Percentiles rank a stretch among this genome's conserved stretches.
Evolutionary conservation across 2,113 vertebrate genomes (phyloP).

Genomic region (Aphelocoma coerulescens): DNA sequence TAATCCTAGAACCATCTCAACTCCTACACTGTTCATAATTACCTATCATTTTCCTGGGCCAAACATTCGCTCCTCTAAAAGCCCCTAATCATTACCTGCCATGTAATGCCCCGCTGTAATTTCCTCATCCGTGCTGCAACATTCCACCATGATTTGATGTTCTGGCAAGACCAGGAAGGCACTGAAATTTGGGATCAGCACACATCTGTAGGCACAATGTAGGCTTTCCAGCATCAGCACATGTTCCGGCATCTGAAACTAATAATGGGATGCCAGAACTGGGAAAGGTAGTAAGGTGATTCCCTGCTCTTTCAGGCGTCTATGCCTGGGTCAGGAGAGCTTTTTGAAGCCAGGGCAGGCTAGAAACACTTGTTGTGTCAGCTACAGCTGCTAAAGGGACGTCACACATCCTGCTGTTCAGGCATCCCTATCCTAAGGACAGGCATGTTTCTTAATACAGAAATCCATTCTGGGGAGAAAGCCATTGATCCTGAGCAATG

Average conservation of each 20-base stretch:
- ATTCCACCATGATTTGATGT: constrained; percentile 29
- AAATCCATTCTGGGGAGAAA: neutral
- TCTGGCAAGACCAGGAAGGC: constrained; percentile 13
- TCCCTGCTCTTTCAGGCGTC: neutral
- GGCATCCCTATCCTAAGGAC: neutral
- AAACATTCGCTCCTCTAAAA: neutral
- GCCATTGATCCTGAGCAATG: neutral
- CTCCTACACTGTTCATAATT: neutral
- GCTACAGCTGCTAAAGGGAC: neutral
- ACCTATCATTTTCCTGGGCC: neutral
- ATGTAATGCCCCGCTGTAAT: neutral
- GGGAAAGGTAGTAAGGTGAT: neutral
- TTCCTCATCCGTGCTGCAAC: neutral
- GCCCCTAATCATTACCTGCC: constrained; percentile 48
- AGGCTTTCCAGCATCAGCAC: neutral
- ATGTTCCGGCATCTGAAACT: constrained; percentile 7
- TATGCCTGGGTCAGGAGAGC: neutral
- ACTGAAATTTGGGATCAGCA: constrained; percentile 49
- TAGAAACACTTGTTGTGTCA: neutral
- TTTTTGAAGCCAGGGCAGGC: neutral
- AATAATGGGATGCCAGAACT: neutral
- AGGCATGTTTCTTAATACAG: neutral
- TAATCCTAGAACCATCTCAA: constrained; percentile 7
- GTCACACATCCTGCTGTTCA: neutral
- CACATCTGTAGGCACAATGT: constrained; percentile 29